Evolutionary conservation across 2,113 vertebrate species (phyloP), one percentile per base, ranked within the genome.

Genomic region (Telmatochromis brachygnathus): DNA sequence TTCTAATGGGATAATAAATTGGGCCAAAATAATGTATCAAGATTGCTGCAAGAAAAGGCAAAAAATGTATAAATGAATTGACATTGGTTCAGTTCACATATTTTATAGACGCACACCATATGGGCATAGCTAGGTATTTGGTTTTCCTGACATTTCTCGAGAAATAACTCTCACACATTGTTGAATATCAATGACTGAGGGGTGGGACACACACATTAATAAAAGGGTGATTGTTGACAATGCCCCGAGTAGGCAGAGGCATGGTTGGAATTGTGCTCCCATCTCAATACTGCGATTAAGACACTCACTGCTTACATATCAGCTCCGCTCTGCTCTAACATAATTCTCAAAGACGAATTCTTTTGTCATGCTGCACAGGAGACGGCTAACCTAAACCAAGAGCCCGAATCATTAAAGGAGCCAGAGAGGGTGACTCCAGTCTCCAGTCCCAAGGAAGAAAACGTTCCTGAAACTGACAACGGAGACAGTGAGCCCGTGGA

Each of bases 151-250:
- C 88, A 94, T 93, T 92, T 94, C 81, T 89, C 81, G 58, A 80
- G 53, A 73, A 91, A 94, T 93, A 94, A 95, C 95, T 93, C 91
- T 90, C 87, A 89, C 88, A 93, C 96, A 96, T 96, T 96, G 94
- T 96, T 96, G 96, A 96, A 96, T 97, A 96, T 94, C 93, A 96
- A 96, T 96, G 96, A 96, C 95, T 96, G 96, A 93, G 95, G 94
- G 94, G 93, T 94, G 93, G 91, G 91, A 92, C 90, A 94, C 89
- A 65, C 90, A 85, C 93, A 70, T 95, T 94, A 94, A 97, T 97
- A 96, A 97, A 95, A 95, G 96, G 87, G 21, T 92, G 93, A 97
- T 97, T 97, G 96, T 97, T 96, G 94, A 89, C 73, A 54, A 83
- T 88, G 94, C 82, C 82, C 87, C 33, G 95, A 95, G 96, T 97